A percentile compares a stretch with the other conserved stretches of the same genome.
phyloP scores from a whole-genome alignment of 2,113 vertebrate species.

The Syngnathoides biaculeatus region DNA sequence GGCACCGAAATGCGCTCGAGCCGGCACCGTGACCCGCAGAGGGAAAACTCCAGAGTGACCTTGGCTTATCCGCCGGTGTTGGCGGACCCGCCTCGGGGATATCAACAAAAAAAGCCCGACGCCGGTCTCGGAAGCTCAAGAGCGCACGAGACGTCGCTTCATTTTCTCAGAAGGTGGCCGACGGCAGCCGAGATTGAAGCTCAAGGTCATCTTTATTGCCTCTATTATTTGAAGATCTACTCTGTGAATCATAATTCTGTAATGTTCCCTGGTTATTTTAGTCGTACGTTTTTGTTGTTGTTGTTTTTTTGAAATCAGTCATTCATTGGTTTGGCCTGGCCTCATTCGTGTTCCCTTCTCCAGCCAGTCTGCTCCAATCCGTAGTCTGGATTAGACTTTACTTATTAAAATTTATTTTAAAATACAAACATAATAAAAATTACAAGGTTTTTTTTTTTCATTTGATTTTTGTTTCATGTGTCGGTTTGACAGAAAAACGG shows the following conservation, averaged over 20 bases:
- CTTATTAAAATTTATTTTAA: too few relatives aligned
- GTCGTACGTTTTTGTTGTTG: too few relatives aligned
- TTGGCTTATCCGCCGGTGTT: slow-evolving; percentile 36
- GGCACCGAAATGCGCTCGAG: slow-evolving; percentile 7
- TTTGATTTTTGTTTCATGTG: too few relatives aligned
- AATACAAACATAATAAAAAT: too few relatives aligned
- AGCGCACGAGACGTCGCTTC: slow-evolving; percentile 1
- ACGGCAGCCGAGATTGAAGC: background rate
- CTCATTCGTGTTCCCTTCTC: background rate
- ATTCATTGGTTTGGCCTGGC: background rate
- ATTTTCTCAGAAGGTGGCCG: background rate
- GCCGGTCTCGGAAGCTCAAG: background rate
- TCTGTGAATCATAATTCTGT: too few relatives aligned
- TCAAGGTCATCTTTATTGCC: background rate
- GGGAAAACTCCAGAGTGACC: slow-evolving; percentile 26
- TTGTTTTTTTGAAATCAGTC: too few relatives aligned
- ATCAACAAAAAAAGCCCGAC: slow-evolving; percentile 20
- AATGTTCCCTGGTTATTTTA: too few relatives aligned
- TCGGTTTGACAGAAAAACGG: too few relatives aligned
- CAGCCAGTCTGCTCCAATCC: background rate
- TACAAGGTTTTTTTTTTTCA: too few relatives aligned
- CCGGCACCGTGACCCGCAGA: slow-evolving; percentile 4
- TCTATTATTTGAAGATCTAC: too few relatives aligned
- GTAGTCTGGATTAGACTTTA: too few relatives aligned
- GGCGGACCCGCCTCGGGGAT: slow-evolving; percentile 26